A percentile compares a stretch with the other conserved stretches of the same genome.
phyloP scores from a whole-genome alignment of 2,797 vertebrate genomes.

The Cynodonichthys magdalenae region DNA sequence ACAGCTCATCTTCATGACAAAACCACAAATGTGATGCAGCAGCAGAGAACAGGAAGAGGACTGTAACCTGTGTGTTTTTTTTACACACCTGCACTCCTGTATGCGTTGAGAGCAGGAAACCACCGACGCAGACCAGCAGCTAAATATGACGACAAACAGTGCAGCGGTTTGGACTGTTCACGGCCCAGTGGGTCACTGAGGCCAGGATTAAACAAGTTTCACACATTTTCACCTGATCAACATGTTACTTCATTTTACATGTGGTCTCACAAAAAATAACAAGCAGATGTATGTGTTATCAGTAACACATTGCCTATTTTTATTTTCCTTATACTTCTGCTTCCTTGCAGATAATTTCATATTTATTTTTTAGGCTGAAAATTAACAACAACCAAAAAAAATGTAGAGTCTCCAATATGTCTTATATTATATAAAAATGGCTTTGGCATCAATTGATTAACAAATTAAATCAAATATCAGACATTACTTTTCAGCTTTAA shows the following conservation, averaged over 20 bases:
- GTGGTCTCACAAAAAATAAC: too few relatives aligned
- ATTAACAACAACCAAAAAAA: too few relatives aligned
- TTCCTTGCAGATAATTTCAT: too few relatives aligned
- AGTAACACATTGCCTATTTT: too few relatives aligned
- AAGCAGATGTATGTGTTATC: not conserved
- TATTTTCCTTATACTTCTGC: too few relatives aligned
- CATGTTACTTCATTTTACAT: not conserved
- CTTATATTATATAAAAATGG: too few relatives aligned
- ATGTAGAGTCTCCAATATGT: too few relatives aligned
- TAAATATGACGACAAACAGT: not conserved
- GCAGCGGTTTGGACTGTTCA: not conserved
- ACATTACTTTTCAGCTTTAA: too few relatives aligned
- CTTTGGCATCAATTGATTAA: too few relatives aligned
- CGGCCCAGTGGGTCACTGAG: not conserved
- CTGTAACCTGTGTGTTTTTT: not conserved
- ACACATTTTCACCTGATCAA: not conserved
- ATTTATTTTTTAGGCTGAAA: too few relatives aligned
- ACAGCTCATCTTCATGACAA: not conserved
- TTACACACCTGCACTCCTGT: not conserved
- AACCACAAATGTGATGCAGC: not conserved
- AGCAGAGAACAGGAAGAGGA: conserved; percentile 1
- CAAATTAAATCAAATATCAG: too few relatives aligned
- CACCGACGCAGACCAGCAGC: not conserved
- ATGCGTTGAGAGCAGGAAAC: not conserved
- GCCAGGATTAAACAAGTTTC: not conserved